Evolutionary conservation across 2,888 invertebrate species (phyloP).

Genomic region (Eumerus sabulonum): DNA sequence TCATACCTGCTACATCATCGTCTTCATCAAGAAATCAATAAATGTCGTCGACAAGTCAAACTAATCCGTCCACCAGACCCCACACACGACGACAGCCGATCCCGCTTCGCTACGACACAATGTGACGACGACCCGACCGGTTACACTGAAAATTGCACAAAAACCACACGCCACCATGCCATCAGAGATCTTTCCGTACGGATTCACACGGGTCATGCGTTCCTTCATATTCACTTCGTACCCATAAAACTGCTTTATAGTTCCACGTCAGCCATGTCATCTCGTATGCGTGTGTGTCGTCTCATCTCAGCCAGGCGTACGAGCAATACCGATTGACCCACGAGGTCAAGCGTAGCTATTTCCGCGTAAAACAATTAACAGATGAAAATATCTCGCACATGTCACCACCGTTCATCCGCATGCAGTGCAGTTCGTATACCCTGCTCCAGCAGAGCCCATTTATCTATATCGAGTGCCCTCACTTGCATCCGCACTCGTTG

Average conservation of each 20-base stretch:
- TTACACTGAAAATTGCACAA: conserved; percentile 41
- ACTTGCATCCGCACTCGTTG: conserved; percentile 4
- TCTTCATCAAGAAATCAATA: conserved; percentile 55
- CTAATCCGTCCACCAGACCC: conserved; percentile 43
- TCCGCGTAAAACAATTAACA: conserved; percentile 65
- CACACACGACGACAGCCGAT: conserved; percentile 46
- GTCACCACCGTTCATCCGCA: conserved; percentile 27
- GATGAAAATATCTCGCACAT: conserved; percentile 54
- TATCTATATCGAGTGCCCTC: conserved; percentile 60
- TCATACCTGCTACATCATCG: not conserved
- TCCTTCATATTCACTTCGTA: conserved; percentile 25
- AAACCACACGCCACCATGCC: conserved; percentile 10
- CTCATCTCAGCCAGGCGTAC: conserved; percentile 20
- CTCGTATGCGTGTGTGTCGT: conserved; percentile 12
- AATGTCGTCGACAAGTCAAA: conserved; percentile 49
- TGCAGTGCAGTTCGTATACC: not conserved
- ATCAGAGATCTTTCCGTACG: conserved; percentile 45
- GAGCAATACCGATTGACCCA: conserved; percentile 51
- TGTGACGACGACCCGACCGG: conserved; percentile 9
- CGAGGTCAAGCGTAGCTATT: conserved; percentile 54
- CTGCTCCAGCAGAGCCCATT: conserved; percentile 17
- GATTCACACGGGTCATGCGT: conserved; percentile 39
- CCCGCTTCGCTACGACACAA: no score
- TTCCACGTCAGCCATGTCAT: conserved; percentile 33
- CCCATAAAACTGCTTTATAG: conserved; percentile 55